Evolutionary conservation across 23 tunicate genomes (phyloP).

Genomic region (Trididemnum clinides): DNA sequence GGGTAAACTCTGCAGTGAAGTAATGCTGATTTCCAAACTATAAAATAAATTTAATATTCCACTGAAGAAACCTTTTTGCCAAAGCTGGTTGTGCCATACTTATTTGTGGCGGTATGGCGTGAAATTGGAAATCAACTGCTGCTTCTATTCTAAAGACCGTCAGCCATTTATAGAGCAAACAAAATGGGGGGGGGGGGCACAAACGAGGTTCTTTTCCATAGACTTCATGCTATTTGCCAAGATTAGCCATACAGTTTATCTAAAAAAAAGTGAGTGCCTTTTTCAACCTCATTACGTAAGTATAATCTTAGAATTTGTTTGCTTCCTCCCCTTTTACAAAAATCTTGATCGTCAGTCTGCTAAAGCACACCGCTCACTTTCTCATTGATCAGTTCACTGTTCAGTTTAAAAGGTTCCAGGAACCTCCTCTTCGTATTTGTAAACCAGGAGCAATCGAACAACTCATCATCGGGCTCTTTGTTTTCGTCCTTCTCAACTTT

Average conservation of each 20-base stretch:
- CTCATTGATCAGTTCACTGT: neutral
- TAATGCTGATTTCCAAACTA: neutral
- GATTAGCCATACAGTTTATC: no score
- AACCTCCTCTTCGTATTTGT: neutral
- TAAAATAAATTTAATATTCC: neutral
- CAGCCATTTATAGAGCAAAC: neutral
- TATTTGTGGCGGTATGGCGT: neutral
- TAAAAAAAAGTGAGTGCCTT: no score
- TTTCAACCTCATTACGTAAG: no score
- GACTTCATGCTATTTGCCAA: neutral
- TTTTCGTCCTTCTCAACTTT: slow-evolving; percentile 57
- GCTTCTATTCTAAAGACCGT: neutral
- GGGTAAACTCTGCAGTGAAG: slow-evolving; percentile 54
- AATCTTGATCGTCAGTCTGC: no score
- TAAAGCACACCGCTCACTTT: neutral
- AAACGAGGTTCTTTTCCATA: neutral
- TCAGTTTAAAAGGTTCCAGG: neutral
- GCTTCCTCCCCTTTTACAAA: no score
- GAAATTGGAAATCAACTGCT: neutral
- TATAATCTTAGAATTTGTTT: no score
- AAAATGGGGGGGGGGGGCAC: neutral
- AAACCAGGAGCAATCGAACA: neutral
- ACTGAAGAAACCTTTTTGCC: no score
- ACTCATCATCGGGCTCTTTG: neutral
- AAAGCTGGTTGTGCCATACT: no score